These are phyloP conservation scores for Anastatus disparis DNA, from an alignment of 1,140 invertebrate genomes.

Conservation along the genomic window DNA sequence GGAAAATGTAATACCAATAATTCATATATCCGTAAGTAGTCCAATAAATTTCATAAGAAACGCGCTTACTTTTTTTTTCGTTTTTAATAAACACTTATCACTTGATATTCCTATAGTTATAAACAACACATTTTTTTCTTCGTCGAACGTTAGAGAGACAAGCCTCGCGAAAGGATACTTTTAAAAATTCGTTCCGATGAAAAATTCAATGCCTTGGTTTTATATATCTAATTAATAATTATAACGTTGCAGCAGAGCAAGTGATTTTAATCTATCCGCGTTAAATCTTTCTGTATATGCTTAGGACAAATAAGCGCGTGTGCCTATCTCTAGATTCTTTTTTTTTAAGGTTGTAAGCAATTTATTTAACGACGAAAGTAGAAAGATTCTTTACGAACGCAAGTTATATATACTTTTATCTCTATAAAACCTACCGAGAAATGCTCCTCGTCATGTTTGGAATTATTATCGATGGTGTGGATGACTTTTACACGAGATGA, in stretches of 20 bases:
- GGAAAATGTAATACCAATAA: too few species aligned
- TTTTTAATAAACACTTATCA: too few species aligned
- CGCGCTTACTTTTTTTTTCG: too few species aligned
- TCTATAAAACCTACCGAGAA: not conserved
- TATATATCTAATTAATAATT: conserved; percentile 19
- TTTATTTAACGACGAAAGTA: not conserved
- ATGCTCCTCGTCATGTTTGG: conserved; percentile 18
- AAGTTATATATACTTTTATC: not conserved
- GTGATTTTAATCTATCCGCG: not conserved
- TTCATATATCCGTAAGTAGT: too few species aligned
- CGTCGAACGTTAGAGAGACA: too few species aligned
- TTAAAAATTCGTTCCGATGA: not conserved
- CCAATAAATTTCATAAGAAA: too few species aligned
- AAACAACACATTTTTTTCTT: too few species aligned
- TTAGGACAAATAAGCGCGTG: conserved; percentile 8
- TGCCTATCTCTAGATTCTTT: too few species aligned
- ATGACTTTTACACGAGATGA: too few species aligned
- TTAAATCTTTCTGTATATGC: conserved; percentile 6
- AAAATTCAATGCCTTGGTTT: not conserved
- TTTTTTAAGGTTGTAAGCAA: conserved; percentile 7
- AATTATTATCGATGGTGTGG: not conserved
- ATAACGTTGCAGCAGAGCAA: conserved; percentile 7
- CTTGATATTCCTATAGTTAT: too few species aligned
- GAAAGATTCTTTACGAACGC: not conserved
- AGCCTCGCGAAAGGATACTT: too few species aligned